Percentiles rank a stretch among this genome's conserved stretches.
Evolutionary conservation across 1,140 invertebrate genomes (phyloP).

Genomic region (Zaprionus kolodkinae): DNA sequence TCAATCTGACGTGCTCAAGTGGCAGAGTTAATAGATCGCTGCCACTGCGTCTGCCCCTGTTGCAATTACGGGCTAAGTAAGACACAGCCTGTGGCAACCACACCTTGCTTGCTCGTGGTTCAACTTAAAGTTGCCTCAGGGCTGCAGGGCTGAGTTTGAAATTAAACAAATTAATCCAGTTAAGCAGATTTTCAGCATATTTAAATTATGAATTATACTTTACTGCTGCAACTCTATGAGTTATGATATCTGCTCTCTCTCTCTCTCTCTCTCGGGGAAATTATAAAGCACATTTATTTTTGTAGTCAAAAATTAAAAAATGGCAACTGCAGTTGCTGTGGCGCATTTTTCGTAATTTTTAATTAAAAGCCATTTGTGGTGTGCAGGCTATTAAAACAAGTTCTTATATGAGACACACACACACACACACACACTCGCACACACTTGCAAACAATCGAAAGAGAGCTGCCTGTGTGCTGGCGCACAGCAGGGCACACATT

Average conservation of each 20-base stretch:
- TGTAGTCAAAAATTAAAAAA: background rate
- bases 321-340: background rate
- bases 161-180: background rate
- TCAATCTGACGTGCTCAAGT: slow-evolving; percentile 47
- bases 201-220: no score
- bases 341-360: slow-evolving; percentile 27
- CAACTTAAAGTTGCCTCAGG: background rate
- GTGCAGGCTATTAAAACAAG: slow-evolving; percentile 17
- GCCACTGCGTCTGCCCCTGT: slow-evolving; percentile 3
- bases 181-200: background rate
- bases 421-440: background rate
- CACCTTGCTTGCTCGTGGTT: background rate
- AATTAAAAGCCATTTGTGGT: slow-evolving; percentile 45
- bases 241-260: no score
- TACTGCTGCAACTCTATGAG: no score
- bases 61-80: slow-evolving; percentile 24
- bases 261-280: background rate
- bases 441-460: background rate
- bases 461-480: background rate
- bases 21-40: slow-evolving; percentile 30
- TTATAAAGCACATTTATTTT: background rate
- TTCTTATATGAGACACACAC: slow-evolving; percentile 9
- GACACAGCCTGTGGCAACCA: background rate
- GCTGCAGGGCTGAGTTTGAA: no score
- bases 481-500: slow-evolving; percentile 12